Percentiles rank a stretch among this genome's conserved stretches.
Conservation (phyloP, 2,888 invertebrate genomes). For the Ennomos fuscantarius region DNA sequence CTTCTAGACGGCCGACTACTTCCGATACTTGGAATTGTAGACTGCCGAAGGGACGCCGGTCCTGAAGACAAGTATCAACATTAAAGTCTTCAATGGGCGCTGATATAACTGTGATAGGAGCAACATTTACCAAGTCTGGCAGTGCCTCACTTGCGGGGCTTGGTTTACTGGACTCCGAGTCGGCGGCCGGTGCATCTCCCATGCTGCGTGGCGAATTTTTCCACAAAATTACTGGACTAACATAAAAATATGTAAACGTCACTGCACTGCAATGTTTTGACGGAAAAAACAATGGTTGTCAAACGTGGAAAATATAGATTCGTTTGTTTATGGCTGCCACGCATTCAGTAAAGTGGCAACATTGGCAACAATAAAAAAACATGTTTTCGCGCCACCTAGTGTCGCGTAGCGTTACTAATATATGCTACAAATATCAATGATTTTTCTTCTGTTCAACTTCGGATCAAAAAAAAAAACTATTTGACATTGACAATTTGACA, state of each 20-base stretch:
- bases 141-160: constrained; percentile 58
- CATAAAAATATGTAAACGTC: constrained; percentile 82
- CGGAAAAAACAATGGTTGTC: constrained; percentile 31
- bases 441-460: not conserved
- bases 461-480: no score
- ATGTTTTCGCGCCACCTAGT: constrained; percentile 3
- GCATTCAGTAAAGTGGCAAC: constrained; percentile 4
- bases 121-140: constrained; percentile 62
- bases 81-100: constrained; percentile 19
- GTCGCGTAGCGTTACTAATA: not conserved
- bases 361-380: not conserved
- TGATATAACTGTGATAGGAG: constrained; percentile 25
- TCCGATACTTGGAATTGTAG: constrained; percentile 90
- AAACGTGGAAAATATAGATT: constrained; percentile 28
- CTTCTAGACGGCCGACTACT: constrained; percentile 89
- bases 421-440: constrained; percentile 7
- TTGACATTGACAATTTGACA: constrained; percentile 25
- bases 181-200: constrained; percentile 75
- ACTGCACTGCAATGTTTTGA: constrained; percentile 77
- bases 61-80: constrained; percentile 64
- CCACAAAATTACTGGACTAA: constrained; percentile 60
- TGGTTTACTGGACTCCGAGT: constrained; percentile 65
- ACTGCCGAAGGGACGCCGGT: constrained; percentile 87
- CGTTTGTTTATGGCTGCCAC: constrained; percentile 21
- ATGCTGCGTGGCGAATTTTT: constrained; percentile 78